A percentile compares a stretch with the other conserved stretches of the same genome.
These are phyloP conservation scores for Lepus oiostolus DNA, from an alignment of 2,797 vertebrate genomes.

Conservation along the genomic window DNA sequence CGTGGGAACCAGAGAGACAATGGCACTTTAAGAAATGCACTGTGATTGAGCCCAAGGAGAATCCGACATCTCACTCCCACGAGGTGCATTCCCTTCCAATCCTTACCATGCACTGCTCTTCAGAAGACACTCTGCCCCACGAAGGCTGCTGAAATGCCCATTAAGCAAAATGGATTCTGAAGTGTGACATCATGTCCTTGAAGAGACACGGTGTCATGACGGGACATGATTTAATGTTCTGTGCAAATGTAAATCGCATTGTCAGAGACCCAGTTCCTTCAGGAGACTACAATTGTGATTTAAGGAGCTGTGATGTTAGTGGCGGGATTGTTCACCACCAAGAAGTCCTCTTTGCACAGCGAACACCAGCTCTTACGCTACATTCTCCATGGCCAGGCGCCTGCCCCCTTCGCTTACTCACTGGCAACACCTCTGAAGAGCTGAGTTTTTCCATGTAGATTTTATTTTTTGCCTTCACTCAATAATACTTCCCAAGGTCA, in stretches of 20 bases:
- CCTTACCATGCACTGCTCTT: neutral
- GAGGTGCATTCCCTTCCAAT: neutral
- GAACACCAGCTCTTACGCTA: neutral
- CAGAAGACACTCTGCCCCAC: neutral
- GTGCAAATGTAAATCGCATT: constrained; percentile 41
- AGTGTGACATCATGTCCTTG: constrained; percentile 75
- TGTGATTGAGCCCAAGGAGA: neutral
- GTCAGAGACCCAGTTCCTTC: neutral
- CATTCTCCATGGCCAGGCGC: rapidly evolving
- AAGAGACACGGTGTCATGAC: constrained; percentile 48
- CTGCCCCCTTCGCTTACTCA: neutral
- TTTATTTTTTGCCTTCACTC: constrained; percentile 1
- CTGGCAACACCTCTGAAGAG: neutral
- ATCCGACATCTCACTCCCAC: neutral
- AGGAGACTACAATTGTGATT: constrained; percentile 16
- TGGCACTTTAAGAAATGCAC: neutral
- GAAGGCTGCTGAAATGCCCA: constrained; percentile 72
- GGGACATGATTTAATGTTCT: constrained; percentile 64
- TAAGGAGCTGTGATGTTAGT: too few relatives aligned
- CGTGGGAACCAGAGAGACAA: neutral
- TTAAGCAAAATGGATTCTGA: constrained; percentile 74
- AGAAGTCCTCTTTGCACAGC: neutral
- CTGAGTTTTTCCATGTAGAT: neutral
- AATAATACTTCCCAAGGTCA: constrained; percentile 24
- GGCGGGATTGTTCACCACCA: neutral